Conservation (phyloP, 2,888 invertebrate species). For the Lasioglossum lativentre region DNA sequence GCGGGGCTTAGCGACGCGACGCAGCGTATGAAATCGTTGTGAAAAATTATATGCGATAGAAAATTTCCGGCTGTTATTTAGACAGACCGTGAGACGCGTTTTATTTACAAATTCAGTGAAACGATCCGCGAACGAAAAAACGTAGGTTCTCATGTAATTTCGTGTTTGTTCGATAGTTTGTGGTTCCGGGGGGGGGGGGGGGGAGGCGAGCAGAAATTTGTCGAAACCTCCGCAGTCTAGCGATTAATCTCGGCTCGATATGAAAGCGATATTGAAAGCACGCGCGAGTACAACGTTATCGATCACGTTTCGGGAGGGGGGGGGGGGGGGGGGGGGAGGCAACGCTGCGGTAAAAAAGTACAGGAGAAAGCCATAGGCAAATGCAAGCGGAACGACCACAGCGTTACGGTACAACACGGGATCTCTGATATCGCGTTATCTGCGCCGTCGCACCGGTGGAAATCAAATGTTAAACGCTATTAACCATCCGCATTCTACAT, state of each 20-base stretch:
- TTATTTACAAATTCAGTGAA: too few species aligned
- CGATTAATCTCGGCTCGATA: background rate
- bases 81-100: too few species aligned
- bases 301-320: background rate
- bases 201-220: too few species aligned
- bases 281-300: background rate
- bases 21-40: too few species aligned
- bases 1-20: too few species aligned
- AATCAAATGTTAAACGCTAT: background rate
- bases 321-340: too few species aligned
- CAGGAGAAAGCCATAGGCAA: background rate
- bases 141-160: too few species aligned
- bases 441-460: background rate
- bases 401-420: background rate
- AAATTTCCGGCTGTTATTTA: too few species aligned
- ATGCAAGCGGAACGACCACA: conserved; percentile 1
- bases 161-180: too few species aligned
- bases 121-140: too few species aligned
- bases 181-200: too few species aligned
- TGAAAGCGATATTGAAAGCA: background rate
- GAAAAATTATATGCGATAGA: too few species aligned
- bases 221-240: conserved; percentile 6
- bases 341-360: conserved; percentile 1
- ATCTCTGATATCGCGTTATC: background rate
- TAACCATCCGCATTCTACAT: background rate